Conservation (phyloP, 2,888 invertebrate genomes). For the Pecten maximus region DNA sequence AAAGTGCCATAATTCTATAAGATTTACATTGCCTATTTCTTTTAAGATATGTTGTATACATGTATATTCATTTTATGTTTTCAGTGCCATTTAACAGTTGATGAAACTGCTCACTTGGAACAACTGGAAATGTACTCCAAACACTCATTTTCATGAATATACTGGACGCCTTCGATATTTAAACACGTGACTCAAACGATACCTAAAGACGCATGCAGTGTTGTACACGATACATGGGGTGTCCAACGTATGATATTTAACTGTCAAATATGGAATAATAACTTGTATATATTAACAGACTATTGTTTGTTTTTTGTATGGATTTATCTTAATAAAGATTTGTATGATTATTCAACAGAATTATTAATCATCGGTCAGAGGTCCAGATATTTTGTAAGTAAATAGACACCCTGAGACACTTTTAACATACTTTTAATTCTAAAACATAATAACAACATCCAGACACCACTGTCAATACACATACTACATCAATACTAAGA, state of each 20-base stretch:
- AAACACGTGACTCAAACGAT: neutral
- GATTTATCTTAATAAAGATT: no score
- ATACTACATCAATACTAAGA: neutral
- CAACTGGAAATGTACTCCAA: neutral
- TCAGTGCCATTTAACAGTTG: neutral
- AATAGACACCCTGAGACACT: no score
- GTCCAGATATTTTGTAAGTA: no score
- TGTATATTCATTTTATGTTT: neutral
- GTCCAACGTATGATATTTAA: neutral
- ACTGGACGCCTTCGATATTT: neutral
- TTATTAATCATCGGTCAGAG: no score
- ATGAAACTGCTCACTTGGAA: neutral
- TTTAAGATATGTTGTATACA: no score
- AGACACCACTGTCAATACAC: neutral
- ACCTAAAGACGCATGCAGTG: neutral
- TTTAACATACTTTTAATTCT: neutral
- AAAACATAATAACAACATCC: conserved; percentile 5
- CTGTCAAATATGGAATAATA: neutral
- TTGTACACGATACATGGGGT: neutral
- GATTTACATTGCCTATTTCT: no score
- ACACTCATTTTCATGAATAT: neutral
- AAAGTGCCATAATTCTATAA: no score
- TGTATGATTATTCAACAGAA: no score
- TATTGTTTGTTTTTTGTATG: neutral
- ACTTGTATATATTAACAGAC: no score